These are phyloP conservation scores for Carduelis carduelis DNA, from an alignment of 2,797 vertebrate species.

Conservation along the genomic window DNA sequence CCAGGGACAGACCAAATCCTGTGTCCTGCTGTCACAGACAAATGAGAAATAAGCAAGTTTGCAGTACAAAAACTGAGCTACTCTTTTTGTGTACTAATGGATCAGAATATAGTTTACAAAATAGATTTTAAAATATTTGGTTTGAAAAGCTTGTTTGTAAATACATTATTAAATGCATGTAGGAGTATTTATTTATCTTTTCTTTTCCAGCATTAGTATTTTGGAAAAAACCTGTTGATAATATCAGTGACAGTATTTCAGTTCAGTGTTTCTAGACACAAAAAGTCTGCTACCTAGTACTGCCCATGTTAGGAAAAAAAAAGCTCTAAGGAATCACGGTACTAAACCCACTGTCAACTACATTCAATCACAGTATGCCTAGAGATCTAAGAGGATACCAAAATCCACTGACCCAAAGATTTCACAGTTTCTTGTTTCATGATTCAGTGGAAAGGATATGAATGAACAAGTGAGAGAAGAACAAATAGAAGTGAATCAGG, in stretches of 20 bases:
- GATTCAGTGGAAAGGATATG: slow-evolving; percentile 54
- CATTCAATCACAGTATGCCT: not conserved
- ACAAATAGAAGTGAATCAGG: slow-evolving; percentile 52
- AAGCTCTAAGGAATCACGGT: not conserved
- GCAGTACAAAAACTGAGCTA: not conserved
- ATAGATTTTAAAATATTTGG: not conserved
- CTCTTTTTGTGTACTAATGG: not conserved
- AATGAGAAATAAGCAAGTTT: not conserved
- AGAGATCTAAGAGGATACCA: not conserved
- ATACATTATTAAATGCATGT: not conserved
- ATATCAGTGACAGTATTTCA: not conserved
- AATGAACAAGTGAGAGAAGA: slow-evolving; percentile 49
- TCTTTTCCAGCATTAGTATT: not conserved
- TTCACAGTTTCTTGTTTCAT: slow-evolving; percentile 46
- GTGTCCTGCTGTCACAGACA: not conserved
- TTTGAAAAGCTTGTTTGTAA: not conserved
- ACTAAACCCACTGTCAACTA: not conserved
- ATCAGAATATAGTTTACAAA: not conserved
- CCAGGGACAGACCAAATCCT: not conserved
- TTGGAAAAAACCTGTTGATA: not conserved
- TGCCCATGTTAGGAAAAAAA: not conserved
- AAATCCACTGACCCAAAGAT: slow-evolving; percentile 26
- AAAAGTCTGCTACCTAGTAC: not conserved
- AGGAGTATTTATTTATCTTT: not conserved
- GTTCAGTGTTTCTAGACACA: not conserved